These are phyloP conservation scores for Austrofundulus limnaeus DNA, from an alignment of 2,113 vertebrate genomes.

Conservation along the genomic window DNA sequence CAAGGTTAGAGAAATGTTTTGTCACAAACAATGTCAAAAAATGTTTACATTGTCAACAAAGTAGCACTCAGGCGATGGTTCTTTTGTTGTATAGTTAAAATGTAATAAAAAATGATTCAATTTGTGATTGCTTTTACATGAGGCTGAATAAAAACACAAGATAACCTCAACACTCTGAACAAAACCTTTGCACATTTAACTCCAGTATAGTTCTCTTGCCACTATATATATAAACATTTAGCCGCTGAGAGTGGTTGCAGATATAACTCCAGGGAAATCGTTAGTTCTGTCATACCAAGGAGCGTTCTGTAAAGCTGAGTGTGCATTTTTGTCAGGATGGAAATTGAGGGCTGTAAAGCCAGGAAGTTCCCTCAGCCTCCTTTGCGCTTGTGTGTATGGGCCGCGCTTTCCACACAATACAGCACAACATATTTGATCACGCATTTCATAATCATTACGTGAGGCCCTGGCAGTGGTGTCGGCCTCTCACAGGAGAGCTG, in stretches of 20 bases:
- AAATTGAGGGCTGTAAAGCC: conserved; percentile 45
- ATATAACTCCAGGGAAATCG: conserved; percentile 34
- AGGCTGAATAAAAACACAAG: too few species aligned
- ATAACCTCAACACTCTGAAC: not conserved
- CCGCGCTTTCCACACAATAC: conserved; percentile 19
- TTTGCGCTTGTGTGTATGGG: conserved; percentile 25
- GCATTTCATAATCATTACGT: conserved; percentile 75
- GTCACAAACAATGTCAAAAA: conserved; percentile 21
- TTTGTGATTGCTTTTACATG: not conserved
- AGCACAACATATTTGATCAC: conserved; percentile 59
- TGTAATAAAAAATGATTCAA: conserved; percentile 1
- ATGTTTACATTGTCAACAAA: conserved; percentile 26
- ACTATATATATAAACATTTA: conserved; percentile 18
- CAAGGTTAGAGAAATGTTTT: conserved; percentile 38
- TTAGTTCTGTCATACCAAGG: conserved; percentile 38
- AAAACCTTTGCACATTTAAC: not conserved
- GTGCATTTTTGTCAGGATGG: conserved; percentile 59
- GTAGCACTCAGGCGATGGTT: not conserved
- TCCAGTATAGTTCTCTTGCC: conserved; percentile 3
- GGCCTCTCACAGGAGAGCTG: conserved; percentile 42
- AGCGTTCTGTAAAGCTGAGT: conserved; percentile 59
- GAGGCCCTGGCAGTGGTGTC: conserved; percentile 45
- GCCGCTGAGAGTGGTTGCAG: conserved; percentile 49
- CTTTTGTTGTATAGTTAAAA: not conserved
- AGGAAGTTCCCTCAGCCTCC: conserved; percentile 17